These are phyloP conservation scores for Uropsilus gracilis DNA, from an alignment of 2,113 vertebrate species.

Conservation along the genomic window DNA sequence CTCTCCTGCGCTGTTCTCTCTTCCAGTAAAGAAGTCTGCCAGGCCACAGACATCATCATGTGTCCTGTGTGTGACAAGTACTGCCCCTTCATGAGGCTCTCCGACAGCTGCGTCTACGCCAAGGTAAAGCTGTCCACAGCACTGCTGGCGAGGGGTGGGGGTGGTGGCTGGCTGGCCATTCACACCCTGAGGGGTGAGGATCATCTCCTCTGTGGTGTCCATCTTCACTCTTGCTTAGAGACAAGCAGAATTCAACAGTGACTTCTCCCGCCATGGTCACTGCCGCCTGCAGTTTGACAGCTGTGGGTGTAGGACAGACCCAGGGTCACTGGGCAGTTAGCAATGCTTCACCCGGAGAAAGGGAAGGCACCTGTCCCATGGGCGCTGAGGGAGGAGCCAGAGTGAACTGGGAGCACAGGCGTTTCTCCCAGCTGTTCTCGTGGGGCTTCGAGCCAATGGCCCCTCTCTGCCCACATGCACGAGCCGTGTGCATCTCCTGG, in stretches of 20 bases:
- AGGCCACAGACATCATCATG: conserved; percentile 95
- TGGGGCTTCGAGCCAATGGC: too few relatives aligned
- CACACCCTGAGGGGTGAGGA: not conserved
- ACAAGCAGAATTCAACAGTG: not conserved
- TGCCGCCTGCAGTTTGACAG: not conserved
- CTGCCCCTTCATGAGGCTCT: conserved; percentile 96
- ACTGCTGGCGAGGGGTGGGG: not conserved
- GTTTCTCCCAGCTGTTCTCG: not conserved
- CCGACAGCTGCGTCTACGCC: conserved; percentile 95
- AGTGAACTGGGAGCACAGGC: not conserved
- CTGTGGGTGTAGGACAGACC: too few relatives aligned
- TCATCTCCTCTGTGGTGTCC: not conserved
- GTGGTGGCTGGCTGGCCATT: too few relatives aligned
- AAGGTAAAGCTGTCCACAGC: conserved; percentile 84
- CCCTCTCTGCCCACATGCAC: too few relatives aligned
- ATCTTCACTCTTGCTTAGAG: not conserved
- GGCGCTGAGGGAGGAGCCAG: not conserved
- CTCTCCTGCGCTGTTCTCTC: conserved; percentile 74
- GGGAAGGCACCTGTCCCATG: not conserved
- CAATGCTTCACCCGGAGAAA: not conserved
- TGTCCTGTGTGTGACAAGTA: conserved; percentile 98
- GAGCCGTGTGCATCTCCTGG: too few relatives aligned
- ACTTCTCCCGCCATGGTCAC: not conserved
- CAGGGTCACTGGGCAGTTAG: not conserved
- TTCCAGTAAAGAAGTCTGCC: conserved; percentile 98